A percentile compares a stretch with the other conserved stretches of the same genome.
These are phyloP conservation scores for Cydia fagiglandana DNA, from an alignment of 1,140 invertebrate genomes.

Conservation along the genomic window DNA sequence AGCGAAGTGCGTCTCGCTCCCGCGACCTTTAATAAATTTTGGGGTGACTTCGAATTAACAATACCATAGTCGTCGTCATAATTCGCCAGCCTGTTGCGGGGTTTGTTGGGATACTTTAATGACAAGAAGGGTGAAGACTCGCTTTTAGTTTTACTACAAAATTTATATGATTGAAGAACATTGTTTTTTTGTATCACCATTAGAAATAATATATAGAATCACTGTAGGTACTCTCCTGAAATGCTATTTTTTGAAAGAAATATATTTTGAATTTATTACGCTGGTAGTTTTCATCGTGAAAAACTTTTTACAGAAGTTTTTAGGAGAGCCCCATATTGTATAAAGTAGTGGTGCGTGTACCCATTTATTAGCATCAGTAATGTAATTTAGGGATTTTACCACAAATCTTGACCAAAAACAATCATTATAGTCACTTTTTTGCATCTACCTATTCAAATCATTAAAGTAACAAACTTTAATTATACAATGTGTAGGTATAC, in stretches of 20 bases:
- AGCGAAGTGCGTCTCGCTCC: conserved; percentile 40
- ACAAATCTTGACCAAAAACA: neutral
- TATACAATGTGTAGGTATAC: neutral
- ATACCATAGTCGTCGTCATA: conserved; percentile 54
- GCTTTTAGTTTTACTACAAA: neutral
- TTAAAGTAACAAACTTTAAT: neutral
- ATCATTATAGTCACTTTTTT: neutral
- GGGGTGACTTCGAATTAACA: conserved; percentile 57
- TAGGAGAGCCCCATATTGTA: no score
- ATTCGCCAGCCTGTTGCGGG: conserved; percentile 50
- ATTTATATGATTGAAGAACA: neutral
- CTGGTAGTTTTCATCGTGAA: no score
- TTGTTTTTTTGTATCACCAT: no score
- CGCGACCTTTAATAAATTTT: conserved; percentile 49
- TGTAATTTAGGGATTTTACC: no score
- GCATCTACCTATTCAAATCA: neutral
- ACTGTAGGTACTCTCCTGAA: no score
- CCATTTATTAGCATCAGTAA: no score
- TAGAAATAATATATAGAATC: no score
- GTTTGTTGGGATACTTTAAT: conserved; percentile 43
- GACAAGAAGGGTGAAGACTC: conserved; percentile 24
- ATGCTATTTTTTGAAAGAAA: no score
- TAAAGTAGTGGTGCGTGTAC: no score
- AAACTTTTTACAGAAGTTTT: no score
- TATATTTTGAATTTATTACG: no score